Conservation (phyloP, 2,888 invertebrate species). For the Peribatodes rhomboidaria region DNA sequence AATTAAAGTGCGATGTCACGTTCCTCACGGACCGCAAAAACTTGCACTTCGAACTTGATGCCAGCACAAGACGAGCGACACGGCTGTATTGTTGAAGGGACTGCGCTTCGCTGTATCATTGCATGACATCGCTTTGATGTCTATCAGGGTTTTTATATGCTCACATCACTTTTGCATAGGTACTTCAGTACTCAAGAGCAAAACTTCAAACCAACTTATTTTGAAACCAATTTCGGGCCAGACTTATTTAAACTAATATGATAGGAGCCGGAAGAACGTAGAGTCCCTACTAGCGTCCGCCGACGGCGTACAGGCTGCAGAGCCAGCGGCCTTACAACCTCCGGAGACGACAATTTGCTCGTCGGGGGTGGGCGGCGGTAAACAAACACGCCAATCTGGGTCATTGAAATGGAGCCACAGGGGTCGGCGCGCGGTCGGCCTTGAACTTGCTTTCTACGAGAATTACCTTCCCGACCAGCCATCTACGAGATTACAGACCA, state of each 20-base stretch:
- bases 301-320: background rate
- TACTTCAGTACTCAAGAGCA: no score
- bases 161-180: no score
- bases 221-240: no score
- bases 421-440: constrained; percentile 48
- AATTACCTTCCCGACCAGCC: constrained; percentile 10
- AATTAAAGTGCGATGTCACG: background rate
- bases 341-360: background rate
- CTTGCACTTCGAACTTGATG: background rate
- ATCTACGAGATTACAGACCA: background rate
- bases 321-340: background rate
- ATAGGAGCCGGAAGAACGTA: no score
- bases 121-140: background rate
- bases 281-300: background rate
- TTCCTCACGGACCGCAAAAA: background rate
- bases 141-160: no score
- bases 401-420: constrained; percentile 44
- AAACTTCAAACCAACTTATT: no score
- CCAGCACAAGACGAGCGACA: background rate
- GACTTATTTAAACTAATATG: no score
- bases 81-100: no score
- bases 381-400: constrained; percentile 46
- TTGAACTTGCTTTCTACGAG: constrained; percentile 49
- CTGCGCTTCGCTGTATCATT: no score
- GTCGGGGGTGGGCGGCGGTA: constrained; percentile 6